Evolutionary conservation across 1,140 invertebrate species (phyloP), one percentile per base, ranked within the genome.

Genomic region (Acromyrmex heyeri): DNA sequence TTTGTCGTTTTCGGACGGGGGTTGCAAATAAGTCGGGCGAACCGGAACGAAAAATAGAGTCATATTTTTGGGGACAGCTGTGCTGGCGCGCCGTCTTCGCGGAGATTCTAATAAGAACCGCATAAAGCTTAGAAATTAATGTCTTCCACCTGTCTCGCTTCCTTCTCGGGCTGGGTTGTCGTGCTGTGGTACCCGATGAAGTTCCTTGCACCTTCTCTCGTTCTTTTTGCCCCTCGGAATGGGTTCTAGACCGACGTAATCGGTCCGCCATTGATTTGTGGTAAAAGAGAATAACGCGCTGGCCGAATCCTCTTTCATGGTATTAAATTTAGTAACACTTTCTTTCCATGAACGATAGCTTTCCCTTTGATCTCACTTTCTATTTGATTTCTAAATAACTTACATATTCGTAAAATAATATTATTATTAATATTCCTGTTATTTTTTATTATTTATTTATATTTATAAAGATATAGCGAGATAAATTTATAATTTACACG

Each of bases 51-150:
- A 91, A 92, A 92, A 92, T 92, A 92, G 90, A 91, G 82, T 88
- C 91, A 92, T 92, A 92, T 92, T 90, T 91, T 67, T 86, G 75
- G 77, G 82, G 85, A 86, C 91, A 92, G 91, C 91, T 92, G 91
- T 55, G 86, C 65, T 70, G 86, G 86, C 75, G 87, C 82, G 55
- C 86, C 88, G 82, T 91, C 86, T 76, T 82, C 81, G 77, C 62
- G 48, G 88, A 92, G 91, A 92, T 92, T 92, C 89, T 92, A 92
- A 92, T 92, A 92, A 92, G 91, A 91, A 88, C 87, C 81, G 86
- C 88, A 89, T 92, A 92, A 92, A 92, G 85, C 90, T 91, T 89
- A 91, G 90, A 88, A 92, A 92, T 91, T 91, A 91, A 91, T 91
- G 91, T 90, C 91, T 67, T 91, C 89, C 78, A 83, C 83, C 86